Evolutionary conservation across 2,797 vertebrate genomes (phyloP).

Genomic region (Naso thynnoides): DNA sequence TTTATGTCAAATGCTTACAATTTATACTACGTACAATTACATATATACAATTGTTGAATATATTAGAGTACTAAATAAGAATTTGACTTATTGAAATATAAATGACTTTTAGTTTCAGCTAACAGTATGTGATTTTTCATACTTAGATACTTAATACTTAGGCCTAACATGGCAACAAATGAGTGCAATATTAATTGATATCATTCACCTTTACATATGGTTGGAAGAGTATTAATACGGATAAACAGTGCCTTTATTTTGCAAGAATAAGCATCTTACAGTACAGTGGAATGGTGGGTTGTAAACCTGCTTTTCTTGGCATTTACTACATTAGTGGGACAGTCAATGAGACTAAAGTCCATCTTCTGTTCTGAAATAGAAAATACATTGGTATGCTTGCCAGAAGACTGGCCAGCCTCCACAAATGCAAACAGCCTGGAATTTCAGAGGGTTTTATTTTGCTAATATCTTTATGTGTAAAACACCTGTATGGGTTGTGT

Average conservation of each 20-base stretch:
- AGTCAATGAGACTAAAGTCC: constrained; percentile 13
- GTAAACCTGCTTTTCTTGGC: constrained; percentile 19
- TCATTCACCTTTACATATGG: constrained; percentile 16
- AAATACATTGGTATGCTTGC: constrained; percentile 20
- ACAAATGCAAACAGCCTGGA: constrained; percentile 39
- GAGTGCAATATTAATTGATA: constrained; percentile 23
- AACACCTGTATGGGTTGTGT: constrained; percentile 34
- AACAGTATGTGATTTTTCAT: not conserved
- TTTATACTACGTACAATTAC: too few species aligned
- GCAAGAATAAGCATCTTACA: too few species aligned
- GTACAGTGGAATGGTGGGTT: not conserved
- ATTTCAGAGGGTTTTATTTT: constrained; percentile 45
- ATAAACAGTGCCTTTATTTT: too few species aligned
- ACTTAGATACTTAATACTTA: not conserved
- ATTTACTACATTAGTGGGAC: constrained; percentile 26
- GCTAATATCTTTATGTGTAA: constrained; percentile 37
- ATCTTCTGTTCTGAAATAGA: constrained; percentile 21
- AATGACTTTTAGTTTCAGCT: not conserved
- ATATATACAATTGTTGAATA: not conserved
- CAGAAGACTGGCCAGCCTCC: constrained; percentile 24
- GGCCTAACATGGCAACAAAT: not conserved
- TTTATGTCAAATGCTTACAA: not conserved
- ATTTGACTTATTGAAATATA: not conserved
- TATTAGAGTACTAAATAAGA: not conserved
- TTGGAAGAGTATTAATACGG: too few species aligned